Evolutionary conservation across 2,888 invertebrate genomes (phyloP), one percentile per base, ranked within the genome.

Genomic region (Brachycybe producta): DNA sequence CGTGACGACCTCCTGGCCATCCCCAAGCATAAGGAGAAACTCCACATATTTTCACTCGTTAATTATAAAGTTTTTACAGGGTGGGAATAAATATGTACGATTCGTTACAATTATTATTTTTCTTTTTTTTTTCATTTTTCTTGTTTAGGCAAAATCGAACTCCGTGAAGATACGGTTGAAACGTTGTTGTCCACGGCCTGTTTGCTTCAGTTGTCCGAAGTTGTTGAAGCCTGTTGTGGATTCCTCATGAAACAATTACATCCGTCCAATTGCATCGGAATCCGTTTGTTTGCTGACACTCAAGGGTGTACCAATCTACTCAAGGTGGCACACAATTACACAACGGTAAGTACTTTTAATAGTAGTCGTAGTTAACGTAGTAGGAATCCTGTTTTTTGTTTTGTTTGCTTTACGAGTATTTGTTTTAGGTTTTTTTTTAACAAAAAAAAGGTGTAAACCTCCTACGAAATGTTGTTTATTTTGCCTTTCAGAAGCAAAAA

Each of bases 211-310:
- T 70, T 94, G 52, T 62, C 65, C 2, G 80, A 86, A 58, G 90
- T 92, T 34, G 84, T 86, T 36, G 82, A 82, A 59, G 88, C 88
- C 28, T 92, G 92, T 65, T 90, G 88, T 62, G 77, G 79, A 61
- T 94, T 88, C 68, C 74, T 94, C 48, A 81, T 82, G 61, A 84
- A 86, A 61, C 92, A 91, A 66, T 72, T 90, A 49, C 86, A 90
- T 68, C 91, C 91, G 0, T 90, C 88, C 61, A 94, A 94, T 68
- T 91, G 91, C 69, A 75, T 94, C 57, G 92, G 92, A 21, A 91
- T 94, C 64, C 79, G 85, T 28, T 62, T 88, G 65, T 94, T 94
- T 71, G 92, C 92, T 38, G 91, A 92, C 64, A 83, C 84, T 59
- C 90, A 90, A 67, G 82, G 85, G 47, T 92, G 91, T 67, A 71